A percentile compares a stretch with the other conserved stretches of the same genome.
Evolutionary conservation across 1,140 invertebrate genomes (phyloP).

Genomic region (Megalopta genalis): DNA sequence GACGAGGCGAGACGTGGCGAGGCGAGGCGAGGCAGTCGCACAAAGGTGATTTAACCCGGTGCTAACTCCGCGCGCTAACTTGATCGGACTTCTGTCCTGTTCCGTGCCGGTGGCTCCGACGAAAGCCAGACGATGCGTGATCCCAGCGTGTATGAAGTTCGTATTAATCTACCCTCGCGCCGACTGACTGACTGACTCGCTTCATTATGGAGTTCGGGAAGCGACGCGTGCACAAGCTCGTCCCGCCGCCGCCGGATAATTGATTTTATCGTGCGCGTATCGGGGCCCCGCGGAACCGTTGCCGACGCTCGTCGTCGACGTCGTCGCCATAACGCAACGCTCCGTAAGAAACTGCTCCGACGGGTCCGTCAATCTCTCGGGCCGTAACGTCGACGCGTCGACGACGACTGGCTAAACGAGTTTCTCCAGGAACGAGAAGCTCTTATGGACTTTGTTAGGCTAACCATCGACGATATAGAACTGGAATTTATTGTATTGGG

Average conservation of each 20-base stretch:
- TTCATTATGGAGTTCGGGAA: not conserved
- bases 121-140: not conserved
- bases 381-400: too few species aligned
- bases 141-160: constrained; percentile 5
- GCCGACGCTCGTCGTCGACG: too few species aligned
- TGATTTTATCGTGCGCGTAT: not conserved
- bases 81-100: constrained; percentile 53
- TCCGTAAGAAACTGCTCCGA: too few species aligned
- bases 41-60: constrained; percentile 62
- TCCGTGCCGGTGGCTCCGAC: constrained; percentile 15
- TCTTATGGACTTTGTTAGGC: too few species aligned
- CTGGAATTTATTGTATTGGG: too few species aligned
- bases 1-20: not conserved
- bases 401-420: too few species aligned
- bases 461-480: too few species aligned
- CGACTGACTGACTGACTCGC: constrained; percentile 4
- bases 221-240: not conserved
- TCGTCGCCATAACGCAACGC: too few species aligned
- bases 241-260: not conserved
- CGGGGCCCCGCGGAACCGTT: too few species aligned
- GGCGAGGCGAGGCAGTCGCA: constrained; percentile 39
- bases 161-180: not conserved
- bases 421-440: too few species aligned
- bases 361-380: too few species aligned
- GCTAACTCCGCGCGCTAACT: constrained; percentile 53